Conservation (phyloP, 2,113 vertebrate species). For the Brevimyrus niger region DNA sequence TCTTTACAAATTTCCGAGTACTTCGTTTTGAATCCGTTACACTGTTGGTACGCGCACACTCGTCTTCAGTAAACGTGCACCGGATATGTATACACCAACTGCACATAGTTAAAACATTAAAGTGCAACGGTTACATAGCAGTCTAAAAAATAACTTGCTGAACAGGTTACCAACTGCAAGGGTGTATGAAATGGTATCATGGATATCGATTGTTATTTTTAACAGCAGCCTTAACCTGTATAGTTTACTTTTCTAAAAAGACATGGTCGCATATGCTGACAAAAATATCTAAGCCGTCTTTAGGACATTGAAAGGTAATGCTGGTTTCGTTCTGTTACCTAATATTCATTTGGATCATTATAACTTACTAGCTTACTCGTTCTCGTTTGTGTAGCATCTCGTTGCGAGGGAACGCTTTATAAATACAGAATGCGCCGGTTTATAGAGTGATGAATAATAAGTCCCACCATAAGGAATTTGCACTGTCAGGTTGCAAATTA, state of each 20-base stretch:
- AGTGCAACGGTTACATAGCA: background rate
- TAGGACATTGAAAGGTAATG: background rate
- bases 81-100: background rate
- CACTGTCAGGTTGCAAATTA: background rate
- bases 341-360: background rate
- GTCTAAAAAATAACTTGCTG: background rate
- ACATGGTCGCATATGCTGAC: background rate
- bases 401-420: background rate
- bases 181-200: background rate
- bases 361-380: background rate
- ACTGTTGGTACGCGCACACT: background rate
- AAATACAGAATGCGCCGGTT: background rate
- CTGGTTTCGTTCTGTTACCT: background rate
- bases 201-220: background rate
- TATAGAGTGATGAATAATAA: background rate
- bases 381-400: background rate
- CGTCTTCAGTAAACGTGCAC: background rate
- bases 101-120: background rate
- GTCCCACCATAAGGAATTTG: background rate
- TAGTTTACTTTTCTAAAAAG: background rate
- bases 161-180: background rate
- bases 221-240: background rate
- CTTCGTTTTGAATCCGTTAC: background rate
- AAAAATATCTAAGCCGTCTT: background rate
- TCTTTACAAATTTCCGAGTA: background rate